Conservation (phyloP, 2,888 invertebrate genomes). For the Diaprepes abbreviatus region DNA sequence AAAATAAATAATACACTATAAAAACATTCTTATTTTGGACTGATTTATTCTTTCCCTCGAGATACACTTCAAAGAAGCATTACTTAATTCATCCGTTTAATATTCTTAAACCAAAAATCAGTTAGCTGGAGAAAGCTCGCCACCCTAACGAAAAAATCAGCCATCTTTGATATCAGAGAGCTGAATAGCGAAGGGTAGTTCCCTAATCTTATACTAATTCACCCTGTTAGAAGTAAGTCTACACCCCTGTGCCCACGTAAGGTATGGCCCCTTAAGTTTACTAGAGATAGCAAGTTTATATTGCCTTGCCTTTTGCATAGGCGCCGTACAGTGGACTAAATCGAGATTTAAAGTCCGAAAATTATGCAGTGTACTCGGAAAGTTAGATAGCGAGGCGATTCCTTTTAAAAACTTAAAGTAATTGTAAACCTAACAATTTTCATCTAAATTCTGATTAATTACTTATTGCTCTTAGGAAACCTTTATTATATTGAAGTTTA, state of each 20-base stretch:
- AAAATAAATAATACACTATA: too few relatives aligned
- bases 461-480: too few relatives aligned
- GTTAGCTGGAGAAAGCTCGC: conserved; percentile 24
- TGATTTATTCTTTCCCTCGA: background rate
- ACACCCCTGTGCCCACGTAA: conserved; percentile 56
- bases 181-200: conserved; percentile 59
- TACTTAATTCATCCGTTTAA: conserved; percentile 42
- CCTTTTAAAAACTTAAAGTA: too few relatives aligned
- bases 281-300: conserved; percentile 22
- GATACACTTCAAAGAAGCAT: background rate
- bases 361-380: too few relatives aligned
- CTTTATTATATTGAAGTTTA: too few relatives aligned
- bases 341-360: too few relatives aligned
- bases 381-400: too few relatives aligned
- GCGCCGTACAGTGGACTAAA: background rate
- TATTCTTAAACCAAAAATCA: conserved; percentile 39
- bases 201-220: conserved; percentile 63
- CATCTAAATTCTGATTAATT: too few relatives aligned
- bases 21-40: background rate
- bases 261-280: conserved; percentile 36
- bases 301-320: conserved; percentile 18
- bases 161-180: conserved; percentile 61
- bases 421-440: too few relatives aligned
- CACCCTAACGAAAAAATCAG: conserved; percentile 57
- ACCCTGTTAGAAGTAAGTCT: conserved; percentile 62